Percentiles rank a stretch among this genome's conserved stretches.
These are phyloP conservation scores for Poecile atricapillus DNA, from an alignment of 2,113 vertebrate genomes.

Conservation along the genomic window DNA sequence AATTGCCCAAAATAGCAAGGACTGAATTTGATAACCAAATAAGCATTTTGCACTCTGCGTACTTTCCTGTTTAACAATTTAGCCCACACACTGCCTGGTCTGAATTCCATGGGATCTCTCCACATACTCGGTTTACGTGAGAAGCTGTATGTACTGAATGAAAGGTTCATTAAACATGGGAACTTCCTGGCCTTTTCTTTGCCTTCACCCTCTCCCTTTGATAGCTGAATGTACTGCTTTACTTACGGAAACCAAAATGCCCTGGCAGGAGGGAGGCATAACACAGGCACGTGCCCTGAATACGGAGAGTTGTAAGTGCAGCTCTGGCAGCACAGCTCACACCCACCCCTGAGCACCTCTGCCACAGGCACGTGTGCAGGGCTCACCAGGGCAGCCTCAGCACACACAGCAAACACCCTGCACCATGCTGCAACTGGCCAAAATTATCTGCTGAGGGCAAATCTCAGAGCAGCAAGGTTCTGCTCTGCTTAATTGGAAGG, in stretches of 20 bases:
- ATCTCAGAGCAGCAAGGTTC: background rate
- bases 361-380: background rate
- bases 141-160: background rate
- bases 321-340: background rate
- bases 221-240: slow-evolving; percentile 28
- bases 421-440: background rate
- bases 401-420: background rate
- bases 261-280: slow-evolving; percentile 19
- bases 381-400: background rate
- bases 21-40: background rate
- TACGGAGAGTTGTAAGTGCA: rapidly evolving
- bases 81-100: background rate
- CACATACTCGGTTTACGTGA: background rate
- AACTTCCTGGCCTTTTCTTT: slow-evolving; percentile 47
- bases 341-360: background rate
- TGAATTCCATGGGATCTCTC: slow-evolving; percentile 10
- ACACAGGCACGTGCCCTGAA: background rate
- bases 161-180: slow-evolving; percentile 28
- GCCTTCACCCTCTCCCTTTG: slow-evolving; percentile 26
- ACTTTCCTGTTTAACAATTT: background rate
- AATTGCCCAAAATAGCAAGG: background rate
- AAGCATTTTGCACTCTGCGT: background rate
- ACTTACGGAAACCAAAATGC: slow-evolving; percentile 17
- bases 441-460: background rate
- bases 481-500: background rate